Conservation (phyloP, 2,797 vertebrate species). For the Carcharodon carcharias region DNA sequence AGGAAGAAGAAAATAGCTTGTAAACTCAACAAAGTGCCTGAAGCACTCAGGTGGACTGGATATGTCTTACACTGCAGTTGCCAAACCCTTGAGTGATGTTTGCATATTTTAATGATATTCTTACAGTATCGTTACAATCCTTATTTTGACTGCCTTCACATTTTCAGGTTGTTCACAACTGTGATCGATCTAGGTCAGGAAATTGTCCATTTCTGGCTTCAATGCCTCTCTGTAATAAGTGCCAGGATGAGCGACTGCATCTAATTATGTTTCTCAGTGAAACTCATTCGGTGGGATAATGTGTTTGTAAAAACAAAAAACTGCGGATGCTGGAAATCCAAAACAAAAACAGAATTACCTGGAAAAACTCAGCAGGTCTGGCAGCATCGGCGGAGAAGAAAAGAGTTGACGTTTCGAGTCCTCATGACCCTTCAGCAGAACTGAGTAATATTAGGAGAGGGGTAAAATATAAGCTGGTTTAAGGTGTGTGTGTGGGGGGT, state of each 20-base stretch:
- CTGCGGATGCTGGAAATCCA: too few species aligned
- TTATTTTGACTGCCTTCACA: neutral
- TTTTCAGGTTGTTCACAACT: neutral
- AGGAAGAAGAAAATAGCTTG: neutral
- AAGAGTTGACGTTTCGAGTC: too few species aligned
- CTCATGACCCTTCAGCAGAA: too few species aligned
- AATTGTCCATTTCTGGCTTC: neutral
- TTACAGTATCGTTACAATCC: neutral
- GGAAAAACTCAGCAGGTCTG: too few species aligned
- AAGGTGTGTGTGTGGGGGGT: too few species aligned
- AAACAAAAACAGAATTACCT: too few species aligned
- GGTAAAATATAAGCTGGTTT: too few species aligned
- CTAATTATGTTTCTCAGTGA: neutral
- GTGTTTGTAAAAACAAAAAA: too few species aligned
- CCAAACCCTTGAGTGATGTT: neutral
- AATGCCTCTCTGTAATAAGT: neutral
- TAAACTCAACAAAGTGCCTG: neutral
- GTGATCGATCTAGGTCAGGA: neutral
- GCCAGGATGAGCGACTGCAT: neutral
- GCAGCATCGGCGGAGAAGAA: too few species aligned
- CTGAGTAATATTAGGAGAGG: too few species aligned
- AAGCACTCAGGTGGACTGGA: neutral
- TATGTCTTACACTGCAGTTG: neutral
- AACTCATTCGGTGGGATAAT: neutral
- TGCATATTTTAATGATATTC: constrained; percentile 17